Conservation (phyloP, 1,140 invertebrate species). For the Lanistes nyassanus region DNA sequence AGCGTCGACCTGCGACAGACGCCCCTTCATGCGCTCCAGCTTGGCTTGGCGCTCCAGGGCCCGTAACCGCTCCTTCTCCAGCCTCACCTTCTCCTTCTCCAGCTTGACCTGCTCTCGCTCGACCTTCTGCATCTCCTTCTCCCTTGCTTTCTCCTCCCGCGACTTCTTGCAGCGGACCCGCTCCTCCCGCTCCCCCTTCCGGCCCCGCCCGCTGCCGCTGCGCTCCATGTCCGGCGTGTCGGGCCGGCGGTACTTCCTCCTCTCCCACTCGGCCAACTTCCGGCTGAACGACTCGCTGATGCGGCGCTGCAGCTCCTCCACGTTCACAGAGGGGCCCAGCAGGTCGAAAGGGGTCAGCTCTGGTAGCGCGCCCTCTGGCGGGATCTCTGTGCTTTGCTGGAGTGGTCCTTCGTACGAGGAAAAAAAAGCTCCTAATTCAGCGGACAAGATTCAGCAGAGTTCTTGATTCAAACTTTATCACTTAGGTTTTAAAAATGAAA, state of each 20-base stretch:
- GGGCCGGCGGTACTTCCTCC: conserved; percentile 58
- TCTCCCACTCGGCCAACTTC: conserved; percentile 79
- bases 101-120: conserved; percentile 74
- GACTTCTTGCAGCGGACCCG: conserved; percentile 55
- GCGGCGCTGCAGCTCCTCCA: conserved; percentile 75
- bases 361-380: conserved; percentile 11
- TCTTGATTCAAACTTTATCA: too few species aligned
- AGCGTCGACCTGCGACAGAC: conserved; percentile 52
- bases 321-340: conserved; percentile 35
- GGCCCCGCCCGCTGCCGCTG: conserved; percentile 43
- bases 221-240: conserved; percentile 42
- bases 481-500: too few species aligned
- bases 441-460: background rate
- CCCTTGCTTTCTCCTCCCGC: conserved; percentile 56
- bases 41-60: conserved; percentile 71
- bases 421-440: background rate
- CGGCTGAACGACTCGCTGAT: conserved; percentile 79
- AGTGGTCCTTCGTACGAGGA: background rate
- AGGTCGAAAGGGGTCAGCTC: conserved; percentile 20
- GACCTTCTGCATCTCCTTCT: conserved; percentile 74
- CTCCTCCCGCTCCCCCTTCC: conserved; percentile 53
- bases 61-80: conserved; percentile 62
- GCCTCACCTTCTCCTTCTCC: conserved; percentile 73
- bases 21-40: conserved; percentile 67
- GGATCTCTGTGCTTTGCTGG: background rate